These are phyloP conservation scores for Ammodytes marinus DNA, from an alignment of 2,113 vertebrate species.

Conservation along the genomic window DNA sequence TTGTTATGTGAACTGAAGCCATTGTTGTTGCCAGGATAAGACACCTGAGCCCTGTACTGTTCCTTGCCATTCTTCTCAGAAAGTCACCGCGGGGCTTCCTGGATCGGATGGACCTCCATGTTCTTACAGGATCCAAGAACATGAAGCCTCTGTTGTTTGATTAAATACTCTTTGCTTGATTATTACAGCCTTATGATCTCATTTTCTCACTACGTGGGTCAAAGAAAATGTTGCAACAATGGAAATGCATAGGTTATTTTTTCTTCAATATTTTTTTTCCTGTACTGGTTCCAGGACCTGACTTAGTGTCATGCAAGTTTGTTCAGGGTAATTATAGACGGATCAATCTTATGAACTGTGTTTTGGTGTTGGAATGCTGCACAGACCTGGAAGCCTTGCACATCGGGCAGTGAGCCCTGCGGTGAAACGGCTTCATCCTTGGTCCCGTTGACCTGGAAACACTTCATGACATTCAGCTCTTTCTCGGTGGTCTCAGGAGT, in stretches of 20 bases:
- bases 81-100: no score
- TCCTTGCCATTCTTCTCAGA: no score
- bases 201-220: background rate
- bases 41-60: no score
- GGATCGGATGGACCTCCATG: no score
- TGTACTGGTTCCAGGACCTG: background rate
- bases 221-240: background rate
- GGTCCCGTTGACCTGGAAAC: constrained; percentile 88
- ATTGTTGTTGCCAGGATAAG: no score
- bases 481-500: constrained; percentile 85
- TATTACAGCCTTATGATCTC: no score
- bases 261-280: background rate
- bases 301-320: background rate
- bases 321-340: background rate
- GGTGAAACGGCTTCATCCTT: constrained; percentile 75
- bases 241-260: background rate
- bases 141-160: no score
- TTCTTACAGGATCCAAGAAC: no score
- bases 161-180: no score
- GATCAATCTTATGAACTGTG: background rate
- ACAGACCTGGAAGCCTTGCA: constrained; percentile 83
- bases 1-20: no score
- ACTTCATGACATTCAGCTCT: constrained; percentile 84
- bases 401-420: constrained; percentile 78
- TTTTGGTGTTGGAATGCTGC: background rate